A percentile compares a stretch with the other conserved stretches of the same genome.
phyloP scores from a whole-genome alignment of 2,888 invertebrate genomes.

The Drosophila eohydei region DNA sequence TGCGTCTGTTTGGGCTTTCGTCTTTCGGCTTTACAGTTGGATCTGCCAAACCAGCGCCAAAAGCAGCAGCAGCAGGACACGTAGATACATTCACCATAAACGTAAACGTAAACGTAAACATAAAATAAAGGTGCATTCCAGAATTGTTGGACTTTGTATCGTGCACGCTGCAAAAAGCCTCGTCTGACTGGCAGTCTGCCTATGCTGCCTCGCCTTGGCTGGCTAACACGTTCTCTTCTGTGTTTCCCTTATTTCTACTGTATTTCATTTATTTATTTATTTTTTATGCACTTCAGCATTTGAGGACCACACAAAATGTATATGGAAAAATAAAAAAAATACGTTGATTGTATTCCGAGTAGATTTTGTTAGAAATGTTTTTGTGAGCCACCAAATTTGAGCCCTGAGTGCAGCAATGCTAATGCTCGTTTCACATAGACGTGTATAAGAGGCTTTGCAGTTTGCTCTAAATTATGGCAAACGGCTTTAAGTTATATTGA shows the following conservation, averaged over 20 bases:
- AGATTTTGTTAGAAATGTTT: slow-evolving; percentile 5
- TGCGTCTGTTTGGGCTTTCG: slow-evolving; percentile 35
- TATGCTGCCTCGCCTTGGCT: background rate
- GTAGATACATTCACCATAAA: slow-evolving; percentile 71
- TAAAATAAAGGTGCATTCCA: slow-evolving; percentile 72
- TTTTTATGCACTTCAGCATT: slow-evolving; percentile 52
- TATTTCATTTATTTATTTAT: slow-evolving; percentile 66
- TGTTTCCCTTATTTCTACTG: slow-evolving; percentile 33
- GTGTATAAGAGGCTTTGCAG: background rate
- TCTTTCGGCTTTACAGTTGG: slow-evolving; percentile 23
- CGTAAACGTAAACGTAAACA: slow-evolving; percentile 64
- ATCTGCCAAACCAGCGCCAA: slow-evolving; percentile 9
- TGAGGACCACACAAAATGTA: slow-evolving; percentile 1
- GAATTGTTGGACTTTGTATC: slow-evolving; percentile 77
- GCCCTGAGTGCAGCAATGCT: background rate
- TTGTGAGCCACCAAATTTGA: background rate
- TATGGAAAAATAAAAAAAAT: background rate
- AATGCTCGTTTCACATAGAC: background rate
- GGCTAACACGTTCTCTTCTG: slow-evolving; percentile 1
- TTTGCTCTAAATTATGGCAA: background rate
- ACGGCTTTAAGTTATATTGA: background rate
- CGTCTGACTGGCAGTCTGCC: slow-evolving; percentile 15
- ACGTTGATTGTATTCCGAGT: slow-evolving; percentile 18
- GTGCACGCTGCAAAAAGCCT: slow-evolving; percentile 23
- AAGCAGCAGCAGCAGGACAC: slow-evolving; percentile 33